These are phyloP conservation scores for Teleopsis dalmanni DNA, from an alignment of 1,140 invertebrate genomes.

Conservation along the genomic window DNA sequence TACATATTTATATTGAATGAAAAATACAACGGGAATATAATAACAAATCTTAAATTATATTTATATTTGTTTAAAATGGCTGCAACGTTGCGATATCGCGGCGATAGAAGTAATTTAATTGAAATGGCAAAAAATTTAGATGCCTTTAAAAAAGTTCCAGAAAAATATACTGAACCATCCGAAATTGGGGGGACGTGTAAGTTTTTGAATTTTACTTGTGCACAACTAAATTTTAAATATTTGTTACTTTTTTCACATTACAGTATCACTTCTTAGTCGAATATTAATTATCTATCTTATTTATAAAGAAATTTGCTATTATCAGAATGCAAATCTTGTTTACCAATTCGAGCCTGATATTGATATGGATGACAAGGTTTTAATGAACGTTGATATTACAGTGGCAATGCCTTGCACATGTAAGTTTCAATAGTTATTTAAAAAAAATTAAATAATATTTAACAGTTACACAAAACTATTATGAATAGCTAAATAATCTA, in stretches of 20 bases:
- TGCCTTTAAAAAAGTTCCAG: conserved; percentile 82
- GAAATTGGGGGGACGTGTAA: conserved; percentile 74
- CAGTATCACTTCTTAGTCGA: conserved; percentile 76
- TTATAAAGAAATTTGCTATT: conserved; percentile 77
- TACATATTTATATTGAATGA: neutral
- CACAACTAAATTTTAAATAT: neutral
- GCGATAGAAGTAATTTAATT: conserved; percentile 53
- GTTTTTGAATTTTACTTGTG: conserved; percentile 19
- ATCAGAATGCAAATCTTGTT: conserved; percentile 68
- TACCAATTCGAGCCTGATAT: conserved; percentile 87
- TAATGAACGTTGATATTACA: conserved; percentile 90
- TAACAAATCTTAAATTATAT: too few species aligned
- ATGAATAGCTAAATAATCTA: too few species aligned
- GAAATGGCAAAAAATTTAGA: conserved; percentile 77
- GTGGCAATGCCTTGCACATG: conserved; percentile 83
- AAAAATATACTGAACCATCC: conserved; percentile 73
- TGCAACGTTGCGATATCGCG: conserved; percentile 50
- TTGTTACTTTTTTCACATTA: neutral
- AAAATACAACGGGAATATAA: too few species aligned
- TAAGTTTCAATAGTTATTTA: too few species aligned
- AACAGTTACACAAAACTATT: too few species aligned
- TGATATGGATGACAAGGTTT: conserved; percentile 79
- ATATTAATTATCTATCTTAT: conserved; percentile 72
- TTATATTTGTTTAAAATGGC: conserved; percentile 24
- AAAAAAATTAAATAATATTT: too few species aligned